A percentile compares a stretch with the other conserved stretches of the same genome.
These are phyloP conservation scores for Steinernema carpocapsae DNA, from an alignment of 2,888 invertebrate species.

Conservation along the genomic window DNA sequence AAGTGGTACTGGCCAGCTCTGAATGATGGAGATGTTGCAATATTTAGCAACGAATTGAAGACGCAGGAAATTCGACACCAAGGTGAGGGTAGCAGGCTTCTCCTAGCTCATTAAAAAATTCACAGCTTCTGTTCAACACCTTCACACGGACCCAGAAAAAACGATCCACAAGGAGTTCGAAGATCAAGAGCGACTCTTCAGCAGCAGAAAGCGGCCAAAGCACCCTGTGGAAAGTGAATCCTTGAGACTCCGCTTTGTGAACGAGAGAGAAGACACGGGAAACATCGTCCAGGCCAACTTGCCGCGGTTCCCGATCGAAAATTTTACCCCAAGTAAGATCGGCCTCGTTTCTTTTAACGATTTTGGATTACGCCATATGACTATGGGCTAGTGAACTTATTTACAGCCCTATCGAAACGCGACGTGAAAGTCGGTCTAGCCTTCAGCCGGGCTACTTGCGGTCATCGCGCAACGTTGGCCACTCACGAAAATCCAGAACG, in stretches of 20 bases:
- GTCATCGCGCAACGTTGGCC: not conserved
- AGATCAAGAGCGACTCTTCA: not conserved
- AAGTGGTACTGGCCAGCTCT: constrained; percentile 26
- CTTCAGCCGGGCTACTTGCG: not conserved
- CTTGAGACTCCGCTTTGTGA: not conserved
- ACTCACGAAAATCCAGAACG: constrained; percentile 5
- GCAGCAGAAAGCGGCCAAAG: not conserved
- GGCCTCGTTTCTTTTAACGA: not conserved
- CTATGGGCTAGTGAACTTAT: too few species aligned
- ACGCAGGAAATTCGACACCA: not conserved
- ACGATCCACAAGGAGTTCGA: not conserved
- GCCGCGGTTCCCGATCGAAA: not conserved
- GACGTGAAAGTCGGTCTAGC: not conserved
- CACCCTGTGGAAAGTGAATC: not conserved
- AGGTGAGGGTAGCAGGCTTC: too few species aligned
- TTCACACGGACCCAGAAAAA: not conserved
- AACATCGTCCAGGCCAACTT: not conserved
- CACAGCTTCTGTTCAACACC: not conserved
- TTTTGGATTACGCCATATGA: too few species aligned
- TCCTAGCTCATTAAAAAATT: not conserved
- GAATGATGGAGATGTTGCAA: not conserved
- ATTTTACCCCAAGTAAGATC: not conserved
- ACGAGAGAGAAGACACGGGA: not conserved
- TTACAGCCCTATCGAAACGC: not conserved
- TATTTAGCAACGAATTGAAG: not conserved